Evolutionary conservation across 2,113 vertebrate species (phyloP).

Genomic region (Actinemys pallida): DNA sequence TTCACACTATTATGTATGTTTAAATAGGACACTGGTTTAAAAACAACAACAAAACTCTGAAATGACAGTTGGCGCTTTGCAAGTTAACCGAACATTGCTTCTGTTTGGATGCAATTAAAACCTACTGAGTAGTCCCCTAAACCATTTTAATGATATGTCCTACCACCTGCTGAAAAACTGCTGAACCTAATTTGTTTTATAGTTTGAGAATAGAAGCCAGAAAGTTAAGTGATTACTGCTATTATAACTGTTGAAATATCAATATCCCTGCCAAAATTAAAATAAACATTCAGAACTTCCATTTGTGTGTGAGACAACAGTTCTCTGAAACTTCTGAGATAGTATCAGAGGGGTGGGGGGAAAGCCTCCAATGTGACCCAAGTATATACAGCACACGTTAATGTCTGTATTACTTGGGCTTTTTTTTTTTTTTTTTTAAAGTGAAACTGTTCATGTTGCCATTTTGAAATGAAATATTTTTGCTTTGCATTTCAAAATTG

Average conservation of each 20-base stretch:
- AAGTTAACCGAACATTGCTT: neutral
- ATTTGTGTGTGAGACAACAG: neutral
- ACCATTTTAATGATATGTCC: neutral
- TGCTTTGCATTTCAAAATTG: neutral
- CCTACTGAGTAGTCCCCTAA: neutral
- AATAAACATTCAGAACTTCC: neutral
- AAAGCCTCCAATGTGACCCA: neutral
- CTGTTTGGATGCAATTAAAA: neutral
- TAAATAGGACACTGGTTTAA: neutral
- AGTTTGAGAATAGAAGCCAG: neutral
- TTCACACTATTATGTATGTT: neutral
- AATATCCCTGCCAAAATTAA: neutral
- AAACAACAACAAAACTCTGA: neutral
- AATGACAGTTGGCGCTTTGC: neutral
- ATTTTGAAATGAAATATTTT: neutral
- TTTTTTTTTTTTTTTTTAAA: too few species aligned
- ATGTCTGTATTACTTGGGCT: too few species aligned
- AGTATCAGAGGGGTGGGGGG: neutral
- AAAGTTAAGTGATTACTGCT: neutral
- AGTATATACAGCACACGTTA: neutral
- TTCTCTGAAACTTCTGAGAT: neutral
- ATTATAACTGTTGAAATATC: neutral
- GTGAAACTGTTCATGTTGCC: neutral
- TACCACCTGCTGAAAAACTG: neutral
- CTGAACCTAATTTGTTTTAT: neutral